Base-by-base conservation (phyloP, 1,140 invertebrate genomes). In the Danaus plexippus region DNA sequence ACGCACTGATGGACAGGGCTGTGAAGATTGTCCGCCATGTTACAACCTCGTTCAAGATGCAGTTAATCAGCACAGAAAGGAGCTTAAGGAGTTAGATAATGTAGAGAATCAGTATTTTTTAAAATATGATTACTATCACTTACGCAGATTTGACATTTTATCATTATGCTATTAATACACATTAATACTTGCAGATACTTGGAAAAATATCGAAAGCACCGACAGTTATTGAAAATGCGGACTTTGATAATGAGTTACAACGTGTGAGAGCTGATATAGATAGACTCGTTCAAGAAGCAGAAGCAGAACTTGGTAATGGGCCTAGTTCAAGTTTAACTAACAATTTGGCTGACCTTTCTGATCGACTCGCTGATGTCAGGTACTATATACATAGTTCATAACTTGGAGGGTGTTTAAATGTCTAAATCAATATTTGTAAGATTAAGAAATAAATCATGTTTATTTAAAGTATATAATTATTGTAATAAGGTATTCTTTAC, bases 11-110 rank as follows among this genome's bases (percentile, higher is more conserved):
- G 93, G 96, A 64, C 90, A 91, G 44, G 95, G 95, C 10, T 98
- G 96, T 73, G 85, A 95, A 52, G 94, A 97, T 73, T 98, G 97
- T 85, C 96, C 96, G 0, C 89, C 93, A 11, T 99, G 97, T 77
- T 99, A 99, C 75, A 96, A 96, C 80, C 87, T 99, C 0, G 95
- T 98, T 0, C 94, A 97, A 78, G 93, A 96, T 60, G 93, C 94
- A 1, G 95, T 95, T 0, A 92, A 94, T 74, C 71, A 87, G n/a
- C 96, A 98, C 71, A 89, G 95, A 52, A 81, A 75, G 47, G 94
- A 95, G 71, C 83, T 98, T 6, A 80, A 87, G 1, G 91, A 96
- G 59, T 87, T 98, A 10, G 90, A 92, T 58, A 88, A 91, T 32
- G 87, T 94, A 42, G 22, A 3, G 22, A 32, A 32, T 32, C 22